A percentile compares a stretch with the other conserved stretches of the same genome.
Evolutionary conservation across 1,140 invertebrate genomes (phyloP).

Genomic region (Himalopsyche phryganea): DNA sequence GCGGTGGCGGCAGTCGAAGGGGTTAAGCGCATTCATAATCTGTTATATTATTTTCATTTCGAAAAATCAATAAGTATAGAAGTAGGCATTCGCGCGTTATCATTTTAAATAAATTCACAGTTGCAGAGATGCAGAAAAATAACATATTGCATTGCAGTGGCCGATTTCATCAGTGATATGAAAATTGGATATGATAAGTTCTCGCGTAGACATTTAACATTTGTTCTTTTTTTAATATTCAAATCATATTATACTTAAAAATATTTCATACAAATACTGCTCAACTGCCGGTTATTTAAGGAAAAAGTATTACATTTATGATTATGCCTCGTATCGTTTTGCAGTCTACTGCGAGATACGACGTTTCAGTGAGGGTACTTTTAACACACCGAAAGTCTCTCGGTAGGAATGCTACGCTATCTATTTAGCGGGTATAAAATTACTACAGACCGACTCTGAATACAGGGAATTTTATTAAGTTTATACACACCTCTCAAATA

Average conservation of each 20-base stretch:
- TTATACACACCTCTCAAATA: too few species aligned
- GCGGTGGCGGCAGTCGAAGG: too few species aligned
- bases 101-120: too few species aligned
- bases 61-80: too few species aligned
- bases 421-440: background rate
- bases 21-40: too few species aligned
- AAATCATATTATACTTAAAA: slow-evolving; percentile 1
- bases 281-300: background rate
- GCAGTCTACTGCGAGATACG: background rate
- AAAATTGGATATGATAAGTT: slow-evolving; percentile 6
- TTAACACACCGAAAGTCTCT: background rate
- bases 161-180: background rate
- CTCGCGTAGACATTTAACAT: background rate
- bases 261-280: background rate
- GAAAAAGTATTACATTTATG: background rate
- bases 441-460: background rate
- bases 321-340: background rate
- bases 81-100: too few species aligned
- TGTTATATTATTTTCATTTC: too few species aligned
- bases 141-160: background rate
- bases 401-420: too few species aligned
- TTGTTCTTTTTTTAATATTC: background rate
- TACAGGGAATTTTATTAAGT: too few species aligned
- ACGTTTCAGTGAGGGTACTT: too few species aligned
- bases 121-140: too few species aligned